Evolutionary conservation across 1,140 invertebrate species (phyloP).

Genomic region (Tribolium madens): DNA sequence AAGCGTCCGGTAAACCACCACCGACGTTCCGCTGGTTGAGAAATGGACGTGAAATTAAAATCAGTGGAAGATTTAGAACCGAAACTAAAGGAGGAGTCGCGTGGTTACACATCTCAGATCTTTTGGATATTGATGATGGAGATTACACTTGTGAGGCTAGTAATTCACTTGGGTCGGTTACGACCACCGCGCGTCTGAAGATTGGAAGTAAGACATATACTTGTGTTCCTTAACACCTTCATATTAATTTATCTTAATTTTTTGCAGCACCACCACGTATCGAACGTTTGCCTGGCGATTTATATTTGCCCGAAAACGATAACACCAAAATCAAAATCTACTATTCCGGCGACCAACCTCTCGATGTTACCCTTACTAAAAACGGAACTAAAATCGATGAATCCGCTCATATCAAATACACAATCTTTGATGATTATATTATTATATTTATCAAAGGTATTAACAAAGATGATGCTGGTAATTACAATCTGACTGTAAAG

Average conservation of each 20-base stretch:
- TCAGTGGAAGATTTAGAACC: conserved; percentile 77
- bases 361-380: conserved; percentile 85
- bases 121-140: conserved; percentile 93
- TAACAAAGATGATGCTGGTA: conserved; percentile 85
- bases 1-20: conserved; percentile 90
- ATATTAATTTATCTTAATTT: conserved; percentile 45
- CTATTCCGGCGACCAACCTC: conserved; percentile 92
- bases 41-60: conserved; percentile 88
- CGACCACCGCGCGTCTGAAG: conserved; percentile 86
- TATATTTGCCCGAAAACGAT: conserved; percentile 92
- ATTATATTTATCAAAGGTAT: conserved; percentile 94
- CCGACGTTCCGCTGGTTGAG: conserved; percentile 93
- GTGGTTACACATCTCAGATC: conserved; percentile 89
- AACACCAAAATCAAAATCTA: conserved; percentile 96
- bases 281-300: conserved; percentile 89
- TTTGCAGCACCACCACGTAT: conserved; percentile 89
- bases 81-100: conserved; percentile 85
- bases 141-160: conserved; percentile 97
- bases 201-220: conserved; percentile 80
- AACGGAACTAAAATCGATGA: conserved; percentile 84
- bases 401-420: conserved; percentile 88
- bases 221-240: background rate
- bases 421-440: conserved; percentile 95
- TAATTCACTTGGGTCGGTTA: conserved; percentile 91
- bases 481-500: conserved; percentile 86